Evolutionary conservation across 2,113 vertebrate genomes (phyloP), one percentile per base, ranked within the genome.

Genomic region (Brienomyrus longianalis): DNA sequence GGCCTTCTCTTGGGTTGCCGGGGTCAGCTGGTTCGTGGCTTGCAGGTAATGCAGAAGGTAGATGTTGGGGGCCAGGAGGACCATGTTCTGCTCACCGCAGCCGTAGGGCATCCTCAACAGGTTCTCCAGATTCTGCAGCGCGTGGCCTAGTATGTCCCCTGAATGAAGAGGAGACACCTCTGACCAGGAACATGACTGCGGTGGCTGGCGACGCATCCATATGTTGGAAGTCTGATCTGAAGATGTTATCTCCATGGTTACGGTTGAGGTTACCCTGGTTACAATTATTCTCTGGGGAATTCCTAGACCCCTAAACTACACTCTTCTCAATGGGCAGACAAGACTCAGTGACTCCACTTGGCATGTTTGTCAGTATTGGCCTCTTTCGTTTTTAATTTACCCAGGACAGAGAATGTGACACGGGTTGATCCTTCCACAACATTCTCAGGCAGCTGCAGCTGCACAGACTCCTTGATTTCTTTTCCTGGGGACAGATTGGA

Each of bases 41-140:
- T 94, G 93, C 89, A 98, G 95, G 91, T 98, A 98, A 89, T 95
- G 88, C 31, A 97, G 95, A 91, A 98, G 96, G 91, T 97, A 98
- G 92, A 98, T 96, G 10, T 97, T 98, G 59, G 98, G 97, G 70
- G 97, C 96, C 89, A 98, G 96, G 9, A 96, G 96, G n/a, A 96
- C 96, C 96, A 96, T 96, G 90, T 98, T 99, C 94, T 98, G 97
- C 91, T 99, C 97, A 3, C 97, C 97, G 90, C 97, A 98, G 85
- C 97, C 97, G 77, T 95, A 96, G 0, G 97, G 97, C 97, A 98
- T 97, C 91, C 31, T 87, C 56, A 98, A 95, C 87, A 98, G 95
- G 17, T 94, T 94, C 1, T 96, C 94, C 90, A 96, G 94, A 91
- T 98, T 97, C 89, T 94, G 91, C 93, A 98, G 92, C 27, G 96